phyloP scores from a whole-genome alignment of 2,797 vertebrate species.

The Enteromius afrohamiltoni region DNA sequence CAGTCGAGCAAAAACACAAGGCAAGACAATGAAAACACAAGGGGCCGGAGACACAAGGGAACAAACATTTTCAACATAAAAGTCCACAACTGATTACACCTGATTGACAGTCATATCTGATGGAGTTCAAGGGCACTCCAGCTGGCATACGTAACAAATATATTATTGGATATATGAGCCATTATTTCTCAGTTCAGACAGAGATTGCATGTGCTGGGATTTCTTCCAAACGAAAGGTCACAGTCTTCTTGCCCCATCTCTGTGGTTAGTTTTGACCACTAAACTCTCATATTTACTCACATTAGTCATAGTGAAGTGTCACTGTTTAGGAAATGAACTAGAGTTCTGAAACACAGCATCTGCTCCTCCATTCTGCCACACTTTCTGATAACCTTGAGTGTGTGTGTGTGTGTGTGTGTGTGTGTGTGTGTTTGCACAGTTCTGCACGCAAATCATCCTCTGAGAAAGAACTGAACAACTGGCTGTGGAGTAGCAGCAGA shows the following conservation, averaged over 20 bases:
- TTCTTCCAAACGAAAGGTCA: slow-evolving; percentile 47
- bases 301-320: not conserved
- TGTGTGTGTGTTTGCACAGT: not conserved
- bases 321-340: not conserved
- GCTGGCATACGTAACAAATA: not conserved
- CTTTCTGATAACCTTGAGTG: too few species aligned
- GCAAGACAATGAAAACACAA: too few species aligned
- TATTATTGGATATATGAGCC: slow-evolving; percentile 34
- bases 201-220: slow-evolving; percentile 64
- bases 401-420: not conserved
- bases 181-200: not conserved
- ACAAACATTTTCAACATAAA: too few species aligned
- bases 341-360: not conserved
- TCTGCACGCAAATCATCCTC: not conserved
- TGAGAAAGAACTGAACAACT: not conserved
- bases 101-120: too few species aligned
- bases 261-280: slow-evolving; percentile 19
- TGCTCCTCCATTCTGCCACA: not conserved
- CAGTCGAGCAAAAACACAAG: too few species aligned
- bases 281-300: not conserved
- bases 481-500: not conserved
- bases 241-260: not conserved
- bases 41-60: too few species aligned
- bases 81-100: too few species aligned
- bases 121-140: too few species aligned